Evolutionary conservation across 2,888 invertebrate genomes (phyloP), one percentile per base, ranked within the genome.

Genomic region (Laothoe populi): DNA sequence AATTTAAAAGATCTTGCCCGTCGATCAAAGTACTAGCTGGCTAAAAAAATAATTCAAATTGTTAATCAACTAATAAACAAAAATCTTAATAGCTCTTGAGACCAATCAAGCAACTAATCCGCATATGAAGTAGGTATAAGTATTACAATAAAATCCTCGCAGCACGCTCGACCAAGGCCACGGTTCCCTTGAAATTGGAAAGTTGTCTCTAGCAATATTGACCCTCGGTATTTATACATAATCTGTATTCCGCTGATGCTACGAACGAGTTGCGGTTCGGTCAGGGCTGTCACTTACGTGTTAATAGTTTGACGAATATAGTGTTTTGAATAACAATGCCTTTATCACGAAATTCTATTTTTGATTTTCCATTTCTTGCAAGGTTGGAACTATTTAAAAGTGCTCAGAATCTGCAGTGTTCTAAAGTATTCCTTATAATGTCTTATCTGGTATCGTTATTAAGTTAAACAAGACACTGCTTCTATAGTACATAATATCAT

Each of bases 161-260:
- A 45, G 48, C 57, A 60, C 19, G 60, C 49, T 63, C 67, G 35
- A 57, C 67, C 87, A 90, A 89, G 90, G 89, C 81, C 87, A 65
- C 63, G 69, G 67, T 78, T 84, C 86, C 89, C 87, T 90, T 90
- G 88, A 86, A 79, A 86, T 85, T 87, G 86, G 92, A 90, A 90
- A 90, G 90, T 90, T 90, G 91, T 84, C 82, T 78, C 78, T 73
- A 74, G 65, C 76, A 73, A 71, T 65, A 70, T 66, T 78, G 85
- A 81, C 77, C 80, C 73, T 73, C 69, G 74, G 62, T 70, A 71
- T 76, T 76, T 73, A 71, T 68, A 63, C 66, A 70, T 75, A 73
- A 76, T 78, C 66, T 70, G 76, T 80, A 79, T 80, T 81, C 79
- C 70, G 67, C 66, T 76, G 81, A 78, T 79, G 76, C 70, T 70